Percentiles rank a stretch among this genome's conserved stretches.
Conservation (phyloP, 2,113 vertebrate species). For the Brachyhypopomus gauderio region DNA sequence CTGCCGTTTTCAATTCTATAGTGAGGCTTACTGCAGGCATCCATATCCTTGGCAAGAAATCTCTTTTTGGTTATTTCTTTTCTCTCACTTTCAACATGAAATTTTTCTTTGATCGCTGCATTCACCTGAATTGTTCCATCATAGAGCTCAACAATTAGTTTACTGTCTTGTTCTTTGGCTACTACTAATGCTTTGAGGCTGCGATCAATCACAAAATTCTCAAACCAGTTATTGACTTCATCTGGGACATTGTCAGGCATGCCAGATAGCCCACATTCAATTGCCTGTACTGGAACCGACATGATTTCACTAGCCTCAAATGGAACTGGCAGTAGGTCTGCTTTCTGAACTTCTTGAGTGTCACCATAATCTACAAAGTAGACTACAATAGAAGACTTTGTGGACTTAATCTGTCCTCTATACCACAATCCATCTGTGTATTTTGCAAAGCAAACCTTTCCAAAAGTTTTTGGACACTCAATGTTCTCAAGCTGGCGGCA, state of each 20-base stretch:
- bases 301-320: slow-evolving; percentile 81
- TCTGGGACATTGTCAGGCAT: slow-evolving; percentile 68
- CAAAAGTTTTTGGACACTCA: slow-evolving; percentile 62
- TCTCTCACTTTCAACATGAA: slow-evolving; percentile 60
- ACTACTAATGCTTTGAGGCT: slow-evolving; percentile 80
- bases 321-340: slow-evolving; percentile 81
- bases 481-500: slow-evolving; percentile 64
- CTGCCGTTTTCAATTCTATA: neutral
- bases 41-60: slow-evolving; percentile 14
- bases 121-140: slow-evolving; percentile 80
- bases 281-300: slow-evolving; percentile 86
- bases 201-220: slow-evolving; percentile 70
- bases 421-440: slow-evolving; percentile 88
- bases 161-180: slow-evolving; percentile 84
- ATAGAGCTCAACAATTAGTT: slow-evolving; percentile 85
- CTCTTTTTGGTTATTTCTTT: slow-evolving; percentile 34
- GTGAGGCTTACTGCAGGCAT: neutral
- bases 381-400: slow-evolving; percentile 69
- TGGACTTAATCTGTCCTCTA: slow-evolving; percentile 77
- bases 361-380: slow-evolving; percentile 96
- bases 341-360: slow-evolving; percentile 71
- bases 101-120: slow-evolving; percentile 76
- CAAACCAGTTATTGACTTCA: slow-evolving; percentile 82
- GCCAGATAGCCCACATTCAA: slow-evolving; percentile 85
- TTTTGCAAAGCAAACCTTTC: slow-evolving; percentile 85